Evolutionary conservation across 2,113 vertebrate species (phyloP).

Genomic region (Hymenochirus boettgeri): DNA sequence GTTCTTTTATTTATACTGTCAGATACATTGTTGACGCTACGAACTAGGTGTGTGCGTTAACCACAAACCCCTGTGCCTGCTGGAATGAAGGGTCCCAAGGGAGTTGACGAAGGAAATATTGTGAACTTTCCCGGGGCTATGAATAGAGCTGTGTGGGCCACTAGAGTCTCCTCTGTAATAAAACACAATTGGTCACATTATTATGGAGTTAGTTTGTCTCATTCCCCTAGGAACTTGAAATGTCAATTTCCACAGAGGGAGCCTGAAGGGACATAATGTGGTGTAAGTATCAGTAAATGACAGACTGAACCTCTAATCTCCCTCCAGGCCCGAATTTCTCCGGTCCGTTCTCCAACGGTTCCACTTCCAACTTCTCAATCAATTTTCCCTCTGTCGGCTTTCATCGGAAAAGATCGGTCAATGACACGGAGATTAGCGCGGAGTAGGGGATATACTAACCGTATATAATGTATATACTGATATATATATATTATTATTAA

Average conservation of each 20-base stretch:
- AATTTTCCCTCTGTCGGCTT: not conserved
- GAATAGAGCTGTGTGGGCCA: constrained; percentile 29
- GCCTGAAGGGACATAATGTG: not conserved
- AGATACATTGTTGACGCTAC: no score
- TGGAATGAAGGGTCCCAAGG: not conserved
- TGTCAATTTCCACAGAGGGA: constrained; percentile 9
- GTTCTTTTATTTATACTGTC: no score
- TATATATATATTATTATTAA: no score
- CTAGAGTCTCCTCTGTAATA: not conserved
- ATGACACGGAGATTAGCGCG: no score
- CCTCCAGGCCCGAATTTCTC: no score
- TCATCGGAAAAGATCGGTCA: constrained; percentile 38
- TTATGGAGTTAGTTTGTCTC: constrained; percentile 2
- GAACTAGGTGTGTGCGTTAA: no score
- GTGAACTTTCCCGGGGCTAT: constrained; percentile 16
- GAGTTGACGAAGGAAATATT: not conserved
- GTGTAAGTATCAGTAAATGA: not conserved
- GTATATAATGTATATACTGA: no score
- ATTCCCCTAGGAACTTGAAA: constrained; percentile 14
- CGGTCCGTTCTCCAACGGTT: constrained; percentile 12
- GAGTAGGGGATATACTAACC: no score
- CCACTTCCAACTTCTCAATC: constrained; percentile 7
- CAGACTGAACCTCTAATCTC: no score
- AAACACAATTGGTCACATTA: constrained; percentile 17
- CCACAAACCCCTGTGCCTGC: not conserved